These are phyloP conservation scores for Thysanoteuthis rhombus DNA, from an alignment of 2,888 invertebrate genomes.

Conservation along the genomic window DNA sequence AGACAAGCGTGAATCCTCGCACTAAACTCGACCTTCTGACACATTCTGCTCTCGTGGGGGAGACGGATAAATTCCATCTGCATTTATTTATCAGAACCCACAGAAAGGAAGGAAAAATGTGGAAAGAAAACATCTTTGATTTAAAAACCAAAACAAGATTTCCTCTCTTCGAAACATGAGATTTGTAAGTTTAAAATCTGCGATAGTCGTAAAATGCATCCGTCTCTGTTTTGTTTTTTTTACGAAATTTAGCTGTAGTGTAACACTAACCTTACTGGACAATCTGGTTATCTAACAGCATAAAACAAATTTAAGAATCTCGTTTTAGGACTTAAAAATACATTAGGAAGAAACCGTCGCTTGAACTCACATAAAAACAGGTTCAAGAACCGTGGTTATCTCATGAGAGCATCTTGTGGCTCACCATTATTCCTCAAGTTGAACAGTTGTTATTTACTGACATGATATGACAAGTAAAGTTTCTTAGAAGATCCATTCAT, in stretches of 20 bases:
- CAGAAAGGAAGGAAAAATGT: too few relatives aligned
- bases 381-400: not conserved
- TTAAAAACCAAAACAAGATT: not conserved
- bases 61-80: too few relatives aligned
- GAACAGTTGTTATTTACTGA: not conserved
- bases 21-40: too few relatives aligned
- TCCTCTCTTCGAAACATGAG: not conserved
- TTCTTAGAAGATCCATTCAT: not conserved
- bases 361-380: conserved; percentile 12
- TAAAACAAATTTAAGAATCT: not conserved
- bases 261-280: not conserved
- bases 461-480: not conserved
- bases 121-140: not conserved
- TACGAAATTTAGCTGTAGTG: not conserved
- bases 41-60: too few relatives aligned
- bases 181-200: not conserved
- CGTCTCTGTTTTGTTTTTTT: not conserved
- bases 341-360: not conserved
- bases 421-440: not conserved
- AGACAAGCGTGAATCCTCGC: too few relatives aligned
- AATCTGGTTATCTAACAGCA: not conserved
- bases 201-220: not conserved
- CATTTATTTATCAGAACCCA: too few relatives aligned
- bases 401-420: conserved; percentile 12
- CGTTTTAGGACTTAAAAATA: not conserved